Evolutionary conservation across 2,113 vertebrate species (phyloP).

Genomic region (Guaruba guarouba): DNA sequence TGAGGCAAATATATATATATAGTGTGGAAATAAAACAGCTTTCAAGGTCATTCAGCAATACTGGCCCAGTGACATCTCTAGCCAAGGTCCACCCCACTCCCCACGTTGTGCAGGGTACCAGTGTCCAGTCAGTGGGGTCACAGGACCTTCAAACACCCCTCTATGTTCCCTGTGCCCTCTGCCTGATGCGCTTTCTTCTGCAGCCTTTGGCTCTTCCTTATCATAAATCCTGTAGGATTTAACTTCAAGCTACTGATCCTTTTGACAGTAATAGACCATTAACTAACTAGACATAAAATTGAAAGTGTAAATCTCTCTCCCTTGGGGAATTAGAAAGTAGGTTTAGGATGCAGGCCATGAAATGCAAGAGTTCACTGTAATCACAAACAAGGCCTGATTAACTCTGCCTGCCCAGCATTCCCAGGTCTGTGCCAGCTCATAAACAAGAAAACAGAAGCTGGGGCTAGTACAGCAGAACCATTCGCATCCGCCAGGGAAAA

Average conservation of each 20-base stretch:
- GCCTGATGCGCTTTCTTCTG: not conserved
- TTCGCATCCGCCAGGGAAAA: not conserved
- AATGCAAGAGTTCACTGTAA: constrained; percentile 32
- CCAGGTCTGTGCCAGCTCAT: not conserved
- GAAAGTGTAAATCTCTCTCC: constrained; percentile 64
- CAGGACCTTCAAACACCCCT: not conserved
- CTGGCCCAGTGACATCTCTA: not conserved
- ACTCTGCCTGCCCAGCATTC: not conserved
- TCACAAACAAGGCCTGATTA: constrained; percentile 36
- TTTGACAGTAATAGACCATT: constrained; percentile 72
- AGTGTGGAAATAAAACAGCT: not conserved
- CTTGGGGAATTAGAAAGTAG: constrained; percentile 40
- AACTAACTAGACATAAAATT: constrained; percentile 66
- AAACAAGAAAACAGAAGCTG: not conserved
- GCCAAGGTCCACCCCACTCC: not conserved
- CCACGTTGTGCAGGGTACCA: not conserved
- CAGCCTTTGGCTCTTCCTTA: constrained; percentile 1
- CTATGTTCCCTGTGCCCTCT: not conserved
- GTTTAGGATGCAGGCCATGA: constrained; percentile 65
- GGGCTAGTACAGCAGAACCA: not conserved
- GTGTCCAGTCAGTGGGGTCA: not conserved
- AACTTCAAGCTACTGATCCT: constrained; percentile 57
- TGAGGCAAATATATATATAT: not conserved
- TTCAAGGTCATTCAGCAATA: not conserved
- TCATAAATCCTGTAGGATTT: constrained; percentile 59